Base-by-base conservation (phyloP, 1,140 invertebrate genomes). In the Holotrichia oblita region DNA sequence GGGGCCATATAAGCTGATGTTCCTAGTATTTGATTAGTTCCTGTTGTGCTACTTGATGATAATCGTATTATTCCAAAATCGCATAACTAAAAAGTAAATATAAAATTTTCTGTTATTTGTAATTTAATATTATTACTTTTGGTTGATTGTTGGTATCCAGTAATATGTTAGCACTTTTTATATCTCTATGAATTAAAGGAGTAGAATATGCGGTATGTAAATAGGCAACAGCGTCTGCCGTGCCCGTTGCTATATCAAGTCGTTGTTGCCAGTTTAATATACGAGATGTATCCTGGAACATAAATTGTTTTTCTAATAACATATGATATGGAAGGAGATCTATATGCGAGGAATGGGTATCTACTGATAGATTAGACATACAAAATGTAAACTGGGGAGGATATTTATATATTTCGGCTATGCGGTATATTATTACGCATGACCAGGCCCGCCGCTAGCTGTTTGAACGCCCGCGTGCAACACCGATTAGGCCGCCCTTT, bases 151-250 rank as follows among this genome's bases (percentile, higher is more conserved):
- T 85, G 72, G 86, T 86, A 83, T 93, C 92, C 10, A 95, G 83
- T 34, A 95, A 85, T 85, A 95, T 92, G 87, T 95, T 95, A 1
- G 93, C 92, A 86, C 90, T 92, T 87, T 95, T 95, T 17, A 95
- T 90, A 87, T 95, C 94, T 78, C 93, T 88, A 85, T 95, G 93
- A 80, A 94, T 90, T 20, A 93, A 86, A 10, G 91, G 90, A 40
- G 14, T 12, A 0, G 86, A 83, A 81, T 85, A 83, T 14, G 84
- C 86, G 40, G 89, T 89, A 84, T 95, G 93, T 14, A 95, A 87
- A 85, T 93, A 92, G 59, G 88, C 85, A 40, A 93, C 85, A 0
- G 91, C 93, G 82, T 88, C 88, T 2, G 91, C 90, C 24, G 91
- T 91, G 22, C 91, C 93, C 42, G 89, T 79, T 77, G 91, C 89